Base-by-base conservation (phyloP, 2,888 invertebrate species). In the Xestoiulus laeticollis region DNA sequence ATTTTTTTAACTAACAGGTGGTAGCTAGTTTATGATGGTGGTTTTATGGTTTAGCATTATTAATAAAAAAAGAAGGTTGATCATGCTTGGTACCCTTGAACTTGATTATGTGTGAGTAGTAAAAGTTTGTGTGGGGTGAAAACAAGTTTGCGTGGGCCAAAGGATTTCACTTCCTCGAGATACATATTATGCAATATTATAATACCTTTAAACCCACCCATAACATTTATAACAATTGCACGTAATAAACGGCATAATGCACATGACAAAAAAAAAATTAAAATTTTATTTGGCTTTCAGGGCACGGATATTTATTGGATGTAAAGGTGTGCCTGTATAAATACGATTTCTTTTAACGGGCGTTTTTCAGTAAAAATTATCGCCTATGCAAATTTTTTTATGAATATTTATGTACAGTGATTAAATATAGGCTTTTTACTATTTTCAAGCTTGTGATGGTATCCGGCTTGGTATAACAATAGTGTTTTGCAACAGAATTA, bases 161-260 rank as follows among this genome's bases (percentile, higher is more conserved):
- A 38, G 85, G 38, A 44, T n/a, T 44, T 85, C 44, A 85, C 85
- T 85, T 85, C 85, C 85, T 85, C 19, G 85, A 85, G 85, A 85
- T 5, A 5, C n/a, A 78, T 78, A 44, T 85, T 85, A 85, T 85
- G 85, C 85, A 85, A 85, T 85, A 33, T 16, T 22, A 59, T 59
- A 78, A 78, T 44, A 85, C 85, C 85, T 85, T 85, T 38, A 85
- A 85, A 85, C 85, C 85, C 44, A 85, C 85, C 78, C 78, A 30
- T 78, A 78, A 78, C 38, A 85, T 85, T 85, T 85, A 43, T 85
- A 85, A 85, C 78, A 78, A 78, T 30, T 78, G 78, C 78, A 30
- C 78, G 78, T 78, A 78, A 78, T 78, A 78, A 78, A 78, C 30
- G 30, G 30, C 78, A 78, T 78, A 78, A 10, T 14, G 30, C 78